A percentile compares a stretch with the other conserved stretches of the same genome.
These are phyloP conservation scores for Hyles euphorbiae DNA, from an alignment of 1,140 invertebrate species.

Conservation along the genomic window DNA sequence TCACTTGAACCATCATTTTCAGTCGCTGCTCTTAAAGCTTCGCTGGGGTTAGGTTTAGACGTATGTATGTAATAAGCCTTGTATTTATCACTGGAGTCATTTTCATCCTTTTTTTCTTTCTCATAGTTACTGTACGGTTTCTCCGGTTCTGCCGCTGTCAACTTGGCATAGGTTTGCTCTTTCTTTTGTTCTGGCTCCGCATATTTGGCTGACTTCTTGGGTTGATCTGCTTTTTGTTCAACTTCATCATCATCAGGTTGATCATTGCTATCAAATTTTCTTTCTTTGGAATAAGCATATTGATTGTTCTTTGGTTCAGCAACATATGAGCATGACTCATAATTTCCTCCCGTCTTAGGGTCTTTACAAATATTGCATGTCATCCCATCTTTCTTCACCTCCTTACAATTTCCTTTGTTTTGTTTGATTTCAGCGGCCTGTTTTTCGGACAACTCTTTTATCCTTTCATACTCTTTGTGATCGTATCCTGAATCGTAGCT, in stretches of 20 bases:
- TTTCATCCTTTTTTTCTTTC: slow-evolving; percentile 46
- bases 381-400: slow-evolving; percentile 79
- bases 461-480: slow-evolving; percentile 72
- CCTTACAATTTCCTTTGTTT: slow-evolving; percentile 78
- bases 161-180: slow-evolving; percentile 38
- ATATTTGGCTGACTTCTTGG: slow-evolving; percentile 55
- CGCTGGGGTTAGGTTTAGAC: slow-evolving; percentile 52
- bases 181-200: slow-evolving; percentile 43
- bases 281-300: slow-evolving; percentile 80
- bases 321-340: slow-evolving; percentile 82
- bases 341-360: slow-evolving; percentile 81
- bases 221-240: slow-evolving; percentile 47
- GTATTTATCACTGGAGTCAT: slow-evolving; percentile 62
- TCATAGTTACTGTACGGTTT: slow-evolving; percentile 51
- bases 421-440: slow-evolving; percentile 76
- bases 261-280: slow-evolving; percentile 77
- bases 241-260: slow-evolving; percentile 68
- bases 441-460: slow-evolving; percentile 74
- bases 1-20: slow-evolving; percentile 51
- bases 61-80: slow-evolving; percentile 62
- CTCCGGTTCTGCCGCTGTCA: slow-evolving; percentile 26
- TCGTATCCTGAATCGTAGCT: slow-evolving; percentile 69
- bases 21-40: slow-evolving; percentile 43
- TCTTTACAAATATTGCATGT: slow-evolving; percentile 82
- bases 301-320: slow-evolving; percentile 82